Evolutionary conservation across 2,797 vertebrate genomes (phyloP).

Genomic region (Melopsittacus undulatus): DNA sequence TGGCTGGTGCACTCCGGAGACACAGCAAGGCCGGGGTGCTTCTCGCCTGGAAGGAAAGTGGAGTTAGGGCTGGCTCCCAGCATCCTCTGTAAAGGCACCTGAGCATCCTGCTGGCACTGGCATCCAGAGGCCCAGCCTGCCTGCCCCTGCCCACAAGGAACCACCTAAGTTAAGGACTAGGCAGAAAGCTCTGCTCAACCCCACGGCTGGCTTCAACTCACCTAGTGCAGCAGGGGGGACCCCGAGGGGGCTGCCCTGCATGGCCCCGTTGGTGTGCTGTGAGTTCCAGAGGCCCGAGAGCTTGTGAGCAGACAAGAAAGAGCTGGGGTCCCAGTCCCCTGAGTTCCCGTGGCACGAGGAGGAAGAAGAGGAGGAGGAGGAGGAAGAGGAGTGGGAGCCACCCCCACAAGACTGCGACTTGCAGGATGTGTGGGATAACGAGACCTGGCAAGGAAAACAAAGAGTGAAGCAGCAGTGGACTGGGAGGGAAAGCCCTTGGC

Average conservation of each 20-base stretch:
- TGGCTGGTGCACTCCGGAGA: constrained; percentile 72
- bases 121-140: neutral
- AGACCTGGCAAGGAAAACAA: constrained; percentile 82
- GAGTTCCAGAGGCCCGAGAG: constrained; percentile 99
- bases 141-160: neutral
- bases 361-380: constrained; percentile 77
- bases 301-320: constrained; percentile 98
- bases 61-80: neutral
- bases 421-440: constrained; percentile 94
- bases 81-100: neutral
- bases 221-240: constrained; percentile 85
- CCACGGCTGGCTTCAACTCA: constrained; percentile 45
- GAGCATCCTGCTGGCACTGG: too few relatives aligned
- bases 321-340: constrained; percentile 98
- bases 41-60: constrained; percentile 61
- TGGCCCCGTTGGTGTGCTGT: constrained; percentile 87
- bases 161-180: neutral
- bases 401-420: constrained; percentile 95
- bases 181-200: neutral
- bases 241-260: constrained; percentile 85
- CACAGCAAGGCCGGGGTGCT: constrained; percentile 15
- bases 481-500: neutral
- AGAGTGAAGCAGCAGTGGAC: neutral
- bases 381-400: constrained; percentile 88
- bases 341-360: constrained; percentile 89